These are phyloP conservation scores for Batillaria attramentaria DNA, from an alignment of 1,140 invertebrate species.

Conservation along the genomic window DNA sequence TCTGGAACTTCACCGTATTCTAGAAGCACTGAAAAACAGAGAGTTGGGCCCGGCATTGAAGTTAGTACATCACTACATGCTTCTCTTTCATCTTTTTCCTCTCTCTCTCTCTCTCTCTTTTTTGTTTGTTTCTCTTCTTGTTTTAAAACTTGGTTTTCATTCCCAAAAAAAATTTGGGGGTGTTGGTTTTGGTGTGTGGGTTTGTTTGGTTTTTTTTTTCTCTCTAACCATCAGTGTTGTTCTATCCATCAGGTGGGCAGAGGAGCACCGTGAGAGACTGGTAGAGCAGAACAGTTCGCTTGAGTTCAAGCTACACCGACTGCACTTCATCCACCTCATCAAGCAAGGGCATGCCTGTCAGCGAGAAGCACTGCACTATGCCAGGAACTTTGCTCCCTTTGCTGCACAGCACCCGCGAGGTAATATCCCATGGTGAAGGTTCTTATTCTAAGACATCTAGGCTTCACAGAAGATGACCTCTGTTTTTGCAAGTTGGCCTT, in stretches of 20 bases:
- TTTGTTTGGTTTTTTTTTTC: not conserved
- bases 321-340: conserved; percentile 83
- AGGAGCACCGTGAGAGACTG: conserved; percentile 67
- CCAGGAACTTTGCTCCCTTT: conserved; percentile 89
- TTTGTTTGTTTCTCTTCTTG: not conserved
- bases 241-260: conserved; percentile 72
- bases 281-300: conserved; percentile 77
- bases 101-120: not conserved
- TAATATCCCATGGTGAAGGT: too few relatives aligned
- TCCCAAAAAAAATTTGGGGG: too few relatives aligned
- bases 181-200: not conserved
- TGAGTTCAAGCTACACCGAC: conserved; percentile 89
- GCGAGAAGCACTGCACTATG: conserved; percentile 88
- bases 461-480: too few relatives aligned
- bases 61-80: conserved; percentile 65
- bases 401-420: conserved; percentile 87
- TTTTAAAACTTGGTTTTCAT: too few relatives aligned
- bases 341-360: conserved; percentile 79
- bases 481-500: too few relatives aligned
- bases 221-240: not conserved
- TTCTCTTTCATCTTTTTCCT: not conserved
- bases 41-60: conserved; percentile 86
- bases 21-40: conserved; percentile 84
- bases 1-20: conserved; percentile 87
- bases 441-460: too few relatives aligned